Conservation (phyloP, 2,888 invertebrate genomes). For the Bombyx huttoni region DNA sequence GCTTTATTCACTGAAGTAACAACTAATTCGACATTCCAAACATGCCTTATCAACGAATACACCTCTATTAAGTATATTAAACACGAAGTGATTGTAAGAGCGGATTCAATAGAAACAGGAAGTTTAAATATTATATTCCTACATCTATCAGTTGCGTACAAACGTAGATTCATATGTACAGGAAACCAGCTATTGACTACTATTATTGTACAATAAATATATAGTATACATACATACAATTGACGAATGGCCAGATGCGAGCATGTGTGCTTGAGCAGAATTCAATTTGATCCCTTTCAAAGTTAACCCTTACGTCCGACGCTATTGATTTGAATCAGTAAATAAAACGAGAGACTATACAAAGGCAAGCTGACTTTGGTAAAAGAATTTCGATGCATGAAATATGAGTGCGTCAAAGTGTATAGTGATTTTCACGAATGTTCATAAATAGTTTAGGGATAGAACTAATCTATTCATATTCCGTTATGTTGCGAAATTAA, state of each 20-base stretch:
- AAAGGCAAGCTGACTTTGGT: background rate
- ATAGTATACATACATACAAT: constrained; percentile 29
- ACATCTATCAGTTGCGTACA: background rate
- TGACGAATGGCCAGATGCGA: constrained; percentile 59
- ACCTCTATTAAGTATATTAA: background rate
- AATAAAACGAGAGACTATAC: constrained; percentile 30
- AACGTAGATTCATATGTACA: constrained; percentile 10
- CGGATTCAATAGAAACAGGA: constrained; percentile 1
- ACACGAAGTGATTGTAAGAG: background rate
- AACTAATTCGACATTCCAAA: background rate
- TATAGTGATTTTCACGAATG: too few species aligned
- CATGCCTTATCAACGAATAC: background rate
- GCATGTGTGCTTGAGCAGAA: constrained; percentile 56
- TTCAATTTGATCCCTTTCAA: constrained; percentile 63
- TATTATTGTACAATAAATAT: constrained; percentile 43
- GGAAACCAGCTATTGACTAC: constrained; percentile 55
- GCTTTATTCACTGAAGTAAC: constrained; percentile 1
- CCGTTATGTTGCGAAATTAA: too few species aligned
- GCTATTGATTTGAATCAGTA: constrained; percentile 58
- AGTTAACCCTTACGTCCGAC: constrained; percentile 50
- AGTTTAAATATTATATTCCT: constrained; percentile 1
- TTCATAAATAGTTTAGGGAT: too few species aligned
- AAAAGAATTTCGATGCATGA: too few species aligned
- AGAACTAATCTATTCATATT: too few species aligned
- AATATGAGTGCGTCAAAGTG: too few species aligned